Conservation (phyloP, 2,113 vertebrate species). For the Himantopus leucocephalus region DNA sequence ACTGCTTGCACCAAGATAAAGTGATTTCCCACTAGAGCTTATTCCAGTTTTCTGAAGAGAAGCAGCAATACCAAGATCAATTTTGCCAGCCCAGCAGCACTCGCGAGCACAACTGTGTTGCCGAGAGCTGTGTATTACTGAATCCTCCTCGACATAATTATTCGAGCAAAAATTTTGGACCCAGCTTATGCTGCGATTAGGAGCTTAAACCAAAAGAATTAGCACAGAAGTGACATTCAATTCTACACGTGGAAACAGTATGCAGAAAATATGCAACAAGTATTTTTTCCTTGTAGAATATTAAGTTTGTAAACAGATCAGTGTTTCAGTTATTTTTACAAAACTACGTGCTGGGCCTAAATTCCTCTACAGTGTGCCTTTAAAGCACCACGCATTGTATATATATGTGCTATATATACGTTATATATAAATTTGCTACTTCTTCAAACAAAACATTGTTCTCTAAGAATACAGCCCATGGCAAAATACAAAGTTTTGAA, state of each 20-base stretch:
- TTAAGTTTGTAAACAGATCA: not conserved
- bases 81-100: not conserved
- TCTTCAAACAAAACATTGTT: not conserved
- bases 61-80: not conserved
- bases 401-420: not conserved
- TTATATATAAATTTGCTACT: not conserved
- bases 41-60: constrained; percentile 15
- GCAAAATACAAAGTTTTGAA: not conserved
- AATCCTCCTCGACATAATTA: not conserved
- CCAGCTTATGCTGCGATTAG: not conserved
- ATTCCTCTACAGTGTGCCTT: not conserved
- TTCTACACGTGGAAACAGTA: not conserved
- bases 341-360: not conserved
- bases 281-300: not conserved
- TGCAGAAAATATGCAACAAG: not conserved
- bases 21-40: constrained; percentile 13
- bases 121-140: not conserved
- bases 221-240: not conserved
- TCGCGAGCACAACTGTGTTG: not conserved
- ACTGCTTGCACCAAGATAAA: not conserved
- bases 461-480: not conserved
- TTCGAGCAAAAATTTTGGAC: not conserved
- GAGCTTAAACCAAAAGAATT: not conserved
- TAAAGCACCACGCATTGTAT: not conserved
- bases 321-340: not conserved